A percentile compares a stretch with the other conserved stretches of the same genome.
phyloP scores from a whole-genome alignment of 2,888 invertebrate genomes.

The Archips xylosteana region DNA sequence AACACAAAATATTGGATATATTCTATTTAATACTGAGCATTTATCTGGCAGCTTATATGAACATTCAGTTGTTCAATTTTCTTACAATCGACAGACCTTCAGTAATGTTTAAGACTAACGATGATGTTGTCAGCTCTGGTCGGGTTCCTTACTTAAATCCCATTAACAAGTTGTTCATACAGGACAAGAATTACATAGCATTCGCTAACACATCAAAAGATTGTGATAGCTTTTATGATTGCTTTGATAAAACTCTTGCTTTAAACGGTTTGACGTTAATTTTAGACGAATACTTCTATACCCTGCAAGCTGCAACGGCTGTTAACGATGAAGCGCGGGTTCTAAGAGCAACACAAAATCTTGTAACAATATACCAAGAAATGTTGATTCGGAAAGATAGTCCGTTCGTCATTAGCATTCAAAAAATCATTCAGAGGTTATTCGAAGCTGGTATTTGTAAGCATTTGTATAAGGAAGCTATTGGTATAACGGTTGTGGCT shows the following conservation, averaged over 20 bases:
- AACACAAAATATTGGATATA: slow-evolving; percentile 67
- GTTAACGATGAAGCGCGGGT: slow-evolving; percentile 67
- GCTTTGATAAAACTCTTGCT: slow-evolving; percentile 51
- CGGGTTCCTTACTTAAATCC: slow-evolving; percentile 55
- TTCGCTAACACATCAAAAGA: slow-evolving; percentile 59
- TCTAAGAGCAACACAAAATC: slow-evolving; percentile 57
- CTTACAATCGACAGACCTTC: slow-evolving; percentile 68
- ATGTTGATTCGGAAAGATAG: slow-evolving; percentile 65
- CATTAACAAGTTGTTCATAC: slow-evolving; percentile 59
- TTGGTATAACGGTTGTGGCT: slow-evolving; percentile 62
- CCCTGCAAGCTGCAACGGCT: slow-evolving; percentile 61
- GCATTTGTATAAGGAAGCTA: slow-evolving; percentile 60
- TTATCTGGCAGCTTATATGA: slow-evolving; percentile 64
- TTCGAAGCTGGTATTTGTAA: slow-evolving; percentile 71
- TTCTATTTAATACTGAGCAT: slow-evolving; percentile 64
- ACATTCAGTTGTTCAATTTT: slow-evolving; percentile 68
- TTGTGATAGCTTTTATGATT: slow-evolving; percentile 60
- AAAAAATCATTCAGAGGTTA: slow-evolving; percentile 54
- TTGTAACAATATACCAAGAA: slow-evolving; percentile 67
- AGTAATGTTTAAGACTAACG: slow-evolving; percentile 56
- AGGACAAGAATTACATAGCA: slow-evolving; percentile 57
- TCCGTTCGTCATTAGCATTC: slow-evolving; percentile 53
- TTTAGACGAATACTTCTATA: slow-evolving; percentile 58
- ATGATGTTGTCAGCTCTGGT: slow-evolving; percentile 63
- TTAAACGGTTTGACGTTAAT: slow-evolving; percentile 63